Evolutionary conservation across 2,797 vertebrate genomes (phyloP).

Genomic region (Silurus lanzhouensis): DNA sequence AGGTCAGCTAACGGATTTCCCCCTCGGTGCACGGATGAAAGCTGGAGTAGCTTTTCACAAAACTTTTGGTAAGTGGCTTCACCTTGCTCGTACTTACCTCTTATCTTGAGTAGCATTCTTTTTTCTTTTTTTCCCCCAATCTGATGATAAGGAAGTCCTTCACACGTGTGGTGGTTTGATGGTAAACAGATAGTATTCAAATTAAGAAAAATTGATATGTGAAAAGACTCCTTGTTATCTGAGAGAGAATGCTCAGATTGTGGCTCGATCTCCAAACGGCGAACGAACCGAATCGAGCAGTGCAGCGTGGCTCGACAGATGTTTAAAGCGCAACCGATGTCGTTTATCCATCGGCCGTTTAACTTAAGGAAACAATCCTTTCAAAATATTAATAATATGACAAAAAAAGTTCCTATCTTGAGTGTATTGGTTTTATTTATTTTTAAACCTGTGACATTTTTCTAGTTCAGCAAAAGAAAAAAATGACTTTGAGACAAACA

Average conservation of each 20-base stretch:
- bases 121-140: not conserved
- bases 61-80: constrained; percentile 51
- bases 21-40: constrained; percentile 15
- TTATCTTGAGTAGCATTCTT: constrained; percentile 1
- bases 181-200: constrained; percentile 7
- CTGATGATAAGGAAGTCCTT: constrained; percentile 29
- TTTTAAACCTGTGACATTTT: not conserved
- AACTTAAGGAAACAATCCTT: not conserved
- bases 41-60: constrained; percentile 34
- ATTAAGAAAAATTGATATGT: not conserved
- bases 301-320: not conserved
- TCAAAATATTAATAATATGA: not conserved
- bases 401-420: not conserved
- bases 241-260: not conserved
- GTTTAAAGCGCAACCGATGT: not conserved
- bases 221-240: not conserved
- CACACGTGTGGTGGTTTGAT: constrained; percentile 17
- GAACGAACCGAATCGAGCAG: not conserved
- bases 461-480: not conserved
- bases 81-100: constrained; percentile 17
- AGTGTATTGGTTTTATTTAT: too few species aligned
- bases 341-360: not conserved
- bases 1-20: constrained; percentile 27
- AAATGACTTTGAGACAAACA: not conserved
- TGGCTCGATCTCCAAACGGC: not conserved